These are phyloP conservation scores for Microplitis manilae DNA, from an alignment of 2,888 invertebrate species.

Conservation along the genomic window DNA sequence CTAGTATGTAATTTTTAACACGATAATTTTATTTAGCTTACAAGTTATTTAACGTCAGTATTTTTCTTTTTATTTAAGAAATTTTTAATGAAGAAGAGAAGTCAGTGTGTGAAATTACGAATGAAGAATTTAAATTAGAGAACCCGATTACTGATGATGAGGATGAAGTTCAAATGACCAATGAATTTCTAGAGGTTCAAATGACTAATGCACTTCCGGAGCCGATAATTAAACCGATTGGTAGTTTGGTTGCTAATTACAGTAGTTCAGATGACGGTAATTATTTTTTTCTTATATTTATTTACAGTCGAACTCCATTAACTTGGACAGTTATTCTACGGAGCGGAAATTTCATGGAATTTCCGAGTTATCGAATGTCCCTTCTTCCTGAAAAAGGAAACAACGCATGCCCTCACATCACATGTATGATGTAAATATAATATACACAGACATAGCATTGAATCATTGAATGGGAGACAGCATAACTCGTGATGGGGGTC, in stretches of 20 bases:
- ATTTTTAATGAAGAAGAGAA: not conserved
- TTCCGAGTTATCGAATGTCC: too few relatives aligned
- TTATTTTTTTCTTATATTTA: slow-evolving; percentile 17
- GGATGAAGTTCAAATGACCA: slow-evolving; percentile 67
- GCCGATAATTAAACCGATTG: not conserved
- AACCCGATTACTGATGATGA: slow-evolving; percentile 62
- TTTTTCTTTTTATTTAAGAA: not conserved
- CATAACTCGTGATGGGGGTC: too few relatives aligned
- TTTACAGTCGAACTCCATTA: too few relatives aligned
- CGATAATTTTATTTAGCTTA: not conserved
- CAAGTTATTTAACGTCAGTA: not conserved
- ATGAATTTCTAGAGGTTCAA: slow-evolving; percentile 65
- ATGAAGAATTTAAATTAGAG: not conserved
- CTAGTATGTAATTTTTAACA: not conserved
- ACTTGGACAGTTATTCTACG: too few relatives aligned
- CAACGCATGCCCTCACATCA: too few relatives aligned
- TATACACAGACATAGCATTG: too few relatives aligned
- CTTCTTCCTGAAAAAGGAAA: too few relatives aligned
- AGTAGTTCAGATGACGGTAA: slow-evolving; percentile 62
- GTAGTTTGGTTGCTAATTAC: slow-evolving; percentile 63
- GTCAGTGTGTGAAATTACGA: not conserved
- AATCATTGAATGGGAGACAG: too few relatives aligned
- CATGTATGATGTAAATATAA: too few relatives aligned
- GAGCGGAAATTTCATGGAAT: too few relatives aligned
- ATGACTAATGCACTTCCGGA: not conserved